Conservation (phyloP, 2,113 vertebrate species). For the Hydropotes inermis region DNA sequence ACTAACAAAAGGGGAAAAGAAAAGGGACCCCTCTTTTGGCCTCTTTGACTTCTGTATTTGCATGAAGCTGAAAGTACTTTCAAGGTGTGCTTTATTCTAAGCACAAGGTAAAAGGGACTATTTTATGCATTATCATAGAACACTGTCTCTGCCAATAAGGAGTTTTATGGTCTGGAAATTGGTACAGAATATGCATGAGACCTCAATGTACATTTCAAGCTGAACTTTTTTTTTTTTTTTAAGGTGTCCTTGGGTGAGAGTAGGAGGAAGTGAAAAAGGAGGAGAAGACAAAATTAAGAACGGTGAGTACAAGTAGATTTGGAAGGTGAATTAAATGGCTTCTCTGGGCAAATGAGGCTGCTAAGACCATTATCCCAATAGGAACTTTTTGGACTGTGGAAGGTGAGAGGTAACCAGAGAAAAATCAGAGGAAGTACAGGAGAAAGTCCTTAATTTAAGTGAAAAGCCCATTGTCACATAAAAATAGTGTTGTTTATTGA, state of each 20-base stretch:
- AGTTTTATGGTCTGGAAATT: constrained; percentile 70
- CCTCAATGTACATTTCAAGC: constrained; percentile 13
- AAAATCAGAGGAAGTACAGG: not conserved
- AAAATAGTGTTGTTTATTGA: not conserved
- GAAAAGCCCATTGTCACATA: not conserved
- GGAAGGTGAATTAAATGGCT: not conserved
- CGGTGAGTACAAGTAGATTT: not conserved
- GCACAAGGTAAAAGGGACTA: constrained; percentile 4
- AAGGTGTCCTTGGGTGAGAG: constrained; percentile 45
- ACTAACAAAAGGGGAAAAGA: not conserved
- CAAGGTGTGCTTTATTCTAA: constrained; percentile 42
- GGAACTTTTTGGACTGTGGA: not conserved
- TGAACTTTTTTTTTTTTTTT: not conserved
- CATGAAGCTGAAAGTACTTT: not conserved
- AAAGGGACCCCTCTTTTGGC: not conserved
- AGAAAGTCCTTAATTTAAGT: not conserved
- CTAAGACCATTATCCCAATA: not conserved
- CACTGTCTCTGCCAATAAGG: constrained; percentile 41
- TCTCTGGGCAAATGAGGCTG: not conserved
- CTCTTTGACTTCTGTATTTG: constrained; percentile 12
- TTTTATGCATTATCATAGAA: constrained; percentile 44
- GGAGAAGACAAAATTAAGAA: not conserved
- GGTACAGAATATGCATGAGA: constrained; percentile 61
- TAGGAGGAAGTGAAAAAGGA: not conserved
- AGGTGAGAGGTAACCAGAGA: not conserved